Percentiles rank a stretch among this genome's conserved stretches.
phyloP scores from a whole-genome alignment of 2,113 vertebrate genomes.

The Paralichthys olivaceus region DNA sequence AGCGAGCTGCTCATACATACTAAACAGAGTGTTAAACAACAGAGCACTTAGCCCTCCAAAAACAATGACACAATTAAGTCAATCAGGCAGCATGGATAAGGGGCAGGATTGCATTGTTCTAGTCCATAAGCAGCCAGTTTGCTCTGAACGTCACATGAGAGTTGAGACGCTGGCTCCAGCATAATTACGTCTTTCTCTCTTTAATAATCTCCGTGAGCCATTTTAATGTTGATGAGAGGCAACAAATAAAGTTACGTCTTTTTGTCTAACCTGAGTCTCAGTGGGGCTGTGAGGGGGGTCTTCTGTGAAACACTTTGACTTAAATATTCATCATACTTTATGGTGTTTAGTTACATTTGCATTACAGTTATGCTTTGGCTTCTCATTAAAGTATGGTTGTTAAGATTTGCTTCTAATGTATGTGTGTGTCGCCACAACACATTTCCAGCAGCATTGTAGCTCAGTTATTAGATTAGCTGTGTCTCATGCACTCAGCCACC shows the following conservation, averaged over 20 bases:
- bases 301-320: slow-evolving; percentile 4
- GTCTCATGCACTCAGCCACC: background rate
- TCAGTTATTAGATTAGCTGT: background rate
- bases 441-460: background rate
- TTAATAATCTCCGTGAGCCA: slow-evolving; percentile 57
- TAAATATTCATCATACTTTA: slow-evolving; percentile 33
- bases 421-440: background rate
- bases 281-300: background rate
- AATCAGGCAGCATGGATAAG: slow-evolving; percentile 65
- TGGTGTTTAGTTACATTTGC: slow-evolving; percentile 22
- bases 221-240: slow-evolving; percentile 50
- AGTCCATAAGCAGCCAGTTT: slow-evolving; percentile 45
- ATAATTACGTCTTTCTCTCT: slow-evolving; percentile 38
- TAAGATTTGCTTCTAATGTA: background rate
- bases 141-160: slow-evolving; percentile 58
- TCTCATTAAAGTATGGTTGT: background rate
- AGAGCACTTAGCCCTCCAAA: slow-evolving; percentile 59
- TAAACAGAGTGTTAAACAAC: slow-evolving; percentile 76
- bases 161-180: slow-evolving; percentile 20
- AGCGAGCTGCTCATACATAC: slow-evolving; percentile 68
- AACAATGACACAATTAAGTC: slow-evolving; percentile 77
- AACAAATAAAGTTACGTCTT: slow-evolving; percentile 39
- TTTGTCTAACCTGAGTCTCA: slow-evolving; percentile 43
- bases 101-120: slow-evolving; percentile 41
- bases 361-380: background rate